Evolutionary conservation across 1,140 invertebrate species (phyloP), one percentile per base, ranked within the genome.

Genomic region (Forficula auricularia): DNA sequence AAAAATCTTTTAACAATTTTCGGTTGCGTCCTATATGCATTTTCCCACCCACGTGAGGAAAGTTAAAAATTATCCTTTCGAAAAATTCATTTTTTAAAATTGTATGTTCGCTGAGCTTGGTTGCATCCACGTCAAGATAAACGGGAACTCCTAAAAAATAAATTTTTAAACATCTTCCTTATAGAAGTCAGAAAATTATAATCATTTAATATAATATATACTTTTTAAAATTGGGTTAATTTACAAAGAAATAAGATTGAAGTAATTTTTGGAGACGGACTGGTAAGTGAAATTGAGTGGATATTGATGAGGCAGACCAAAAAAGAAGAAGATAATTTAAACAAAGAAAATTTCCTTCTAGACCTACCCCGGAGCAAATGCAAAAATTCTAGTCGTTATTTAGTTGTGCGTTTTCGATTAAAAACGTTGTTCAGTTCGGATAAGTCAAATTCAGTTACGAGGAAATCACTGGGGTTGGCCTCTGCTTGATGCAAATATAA

Each of bases 11-110:
- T 0, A 75, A 50, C 2, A 75, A 55, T 22, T 65, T 54, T 43
- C 72, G 59, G 55, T 75, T 75, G 47, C 64, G 64, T 50, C 72
- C 65, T 44, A 74, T 65, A 52, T 71, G 68, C 60, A 73, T 74
- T 61, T 75, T 75, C n/a, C 72, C 71, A 38, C 71, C 70, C 36
- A 66, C 60, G 54, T 75, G 71, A 19, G 73, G 73, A 56, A 75
- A 77, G 50, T 75, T 77, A 50, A 77, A 77, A 27, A 75, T 60
- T 30, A 75, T 63, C 55, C 62, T 61, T 13, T 61, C 49, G 56
- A 70, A 75, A 30, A 44, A 43, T 32, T 55, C 38, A 6, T 50
- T 44, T 14, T 32, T 49, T 12, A 69, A 50, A 8, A 40, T 35
- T 12, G 51, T 16, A 46, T 58, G 46, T 6, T 58, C 35, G 19